A percentile compares a stretch with the other conserved stretches of the same genome.
phyloP scores from a whole-genome alignment of 1,140 invertebrate genomes.

The Drosophila littoralis region DNA sequence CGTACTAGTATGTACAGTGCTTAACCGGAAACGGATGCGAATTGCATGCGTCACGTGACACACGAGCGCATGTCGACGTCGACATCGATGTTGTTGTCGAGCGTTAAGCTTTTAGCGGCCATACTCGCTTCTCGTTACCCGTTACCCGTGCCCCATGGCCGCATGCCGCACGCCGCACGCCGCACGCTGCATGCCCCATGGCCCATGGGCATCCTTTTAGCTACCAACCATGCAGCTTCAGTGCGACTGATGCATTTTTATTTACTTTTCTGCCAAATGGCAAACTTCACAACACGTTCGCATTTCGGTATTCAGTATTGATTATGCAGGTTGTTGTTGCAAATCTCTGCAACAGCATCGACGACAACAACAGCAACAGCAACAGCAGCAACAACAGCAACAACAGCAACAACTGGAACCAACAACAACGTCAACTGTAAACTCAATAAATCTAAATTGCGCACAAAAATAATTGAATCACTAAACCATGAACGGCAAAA shows the following conservation, averaged over 20 bases:
- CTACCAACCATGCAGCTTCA: conserved; percentile 14
- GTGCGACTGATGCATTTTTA: conserved; percentile 46
- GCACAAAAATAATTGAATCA: conserved; percentile 83
- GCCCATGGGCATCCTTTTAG: conserved; percentile 9
- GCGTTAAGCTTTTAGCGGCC: conserved; percentile 79
- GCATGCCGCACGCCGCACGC: conserved; percentile 26
- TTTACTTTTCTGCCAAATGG: conserved; percentile 64
- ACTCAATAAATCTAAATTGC: conserved; percentile 83
- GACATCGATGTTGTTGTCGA: conserved; percentile 37
- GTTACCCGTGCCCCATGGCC: conserved; percentile 7
- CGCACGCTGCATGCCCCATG: conserved; percentile 3
- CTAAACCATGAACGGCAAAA: conserved; percentile 69
- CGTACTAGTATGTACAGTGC: conserved; percentile 37
- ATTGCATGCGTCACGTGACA: conserved; percentile 83
- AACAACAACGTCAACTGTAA: conserved; percentile 48
- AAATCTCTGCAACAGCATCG: conserved; percentile 57
- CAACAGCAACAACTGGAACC: conserved; percentile 7
- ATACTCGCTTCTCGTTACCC: conserved; percentile 34
- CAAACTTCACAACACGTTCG: conserved; percentile 65
- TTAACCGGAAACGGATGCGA: conserved; percentile 79
- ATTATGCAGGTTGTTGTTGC: conserved; percentile 80
- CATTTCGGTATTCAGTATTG: conserved; percentile 80
- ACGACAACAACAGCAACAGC: conserved; percentile 14
- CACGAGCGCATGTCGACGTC: conserved; percentile 56
- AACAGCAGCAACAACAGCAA: conserved; percentile 16